Percentiles rank a stretch among this genome's conserved stretches.
Conservation (phyloP, 2,888 invertebrate species). For the Ashinkailepas kermadecensis region DNA sequence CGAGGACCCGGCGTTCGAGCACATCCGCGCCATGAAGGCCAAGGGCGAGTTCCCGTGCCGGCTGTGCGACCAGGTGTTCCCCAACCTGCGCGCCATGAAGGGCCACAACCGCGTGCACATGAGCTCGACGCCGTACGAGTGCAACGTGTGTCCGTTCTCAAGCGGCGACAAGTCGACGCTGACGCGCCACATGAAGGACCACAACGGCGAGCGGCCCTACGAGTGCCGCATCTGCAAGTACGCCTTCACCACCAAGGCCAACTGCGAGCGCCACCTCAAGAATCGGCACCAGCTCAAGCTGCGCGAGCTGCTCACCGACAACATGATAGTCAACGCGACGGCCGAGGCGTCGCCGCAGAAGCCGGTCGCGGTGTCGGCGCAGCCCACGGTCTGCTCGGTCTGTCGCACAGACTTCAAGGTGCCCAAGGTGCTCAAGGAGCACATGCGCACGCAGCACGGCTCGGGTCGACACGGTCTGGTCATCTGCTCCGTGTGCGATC, state of each 20-base stretch:
- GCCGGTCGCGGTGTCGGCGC: constrained; percentile 31
- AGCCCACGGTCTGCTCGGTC: constrained; percentile 44
- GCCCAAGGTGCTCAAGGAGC: constrained; percentile 43
- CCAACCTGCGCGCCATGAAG: constrained; percentile 79
- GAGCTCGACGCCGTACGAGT: constrained; percentile 69
- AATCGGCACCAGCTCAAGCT: constrained; percentile 81
- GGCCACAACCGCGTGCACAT: constrained; percentile 83
- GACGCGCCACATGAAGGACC: constrained; percentile 83
- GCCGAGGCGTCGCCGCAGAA: constrained; percentile 51
- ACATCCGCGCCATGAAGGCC: constrained; percentile 67
- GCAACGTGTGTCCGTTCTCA: constrained; percentile 86
- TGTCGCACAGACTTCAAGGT: constrained; percentile 45
- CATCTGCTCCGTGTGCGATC: constrained; percentile 89
- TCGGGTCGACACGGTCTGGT: constrained; percentile 46
- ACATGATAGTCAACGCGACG: constrained; percentile 78
- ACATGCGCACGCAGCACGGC: constrained; percentile 40
- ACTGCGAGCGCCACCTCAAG: constrained; percentile 88
- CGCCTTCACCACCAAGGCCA: constrained; percentile 94
- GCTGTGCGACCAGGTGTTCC: constrained; percentile 77
- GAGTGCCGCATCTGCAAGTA: constrained; percentile 92
- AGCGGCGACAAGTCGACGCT: constrained; percentile 85
- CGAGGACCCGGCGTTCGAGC: constrained; percentile 24
- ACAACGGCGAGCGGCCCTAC: constrained; percentile 91
- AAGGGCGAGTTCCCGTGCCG: constrained; percentile 85
- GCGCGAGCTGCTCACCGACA: constrained; percentile 78